Base-by-base conservation (phyloP, 2,888 invertebrate species). In the Pterostichus madidus region DNA sequence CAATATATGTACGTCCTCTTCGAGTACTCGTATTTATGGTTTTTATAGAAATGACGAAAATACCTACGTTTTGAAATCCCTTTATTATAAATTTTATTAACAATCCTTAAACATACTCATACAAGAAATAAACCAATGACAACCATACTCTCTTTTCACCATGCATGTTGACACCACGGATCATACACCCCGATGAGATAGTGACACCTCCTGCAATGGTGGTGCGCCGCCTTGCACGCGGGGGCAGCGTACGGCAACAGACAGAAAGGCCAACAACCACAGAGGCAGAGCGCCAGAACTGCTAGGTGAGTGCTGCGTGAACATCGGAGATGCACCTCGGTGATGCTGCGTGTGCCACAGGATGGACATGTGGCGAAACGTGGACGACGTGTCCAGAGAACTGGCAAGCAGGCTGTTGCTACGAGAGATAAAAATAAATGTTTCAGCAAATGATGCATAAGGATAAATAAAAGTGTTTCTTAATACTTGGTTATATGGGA, bases 231-330 rank as follows among this genome's bases (percentile, higher is more conserved):
- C 84, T 89, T 88, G 84, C 89, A 90, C 11, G 88, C 87, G 77
- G 88, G 88, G 86, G 89, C 85, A 77, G 89, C 89, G 84, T 89
- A 89, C 0, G 90, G 90, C 64, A 90, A 83, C 8, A 90, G 83
- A 83, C 89, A 89, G 84, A 89, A 90, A 0, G 90, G 90, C 90
- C 90, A 90, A 85, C 90, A 90, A 7, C 89, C 87, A 83, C 88
- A 89, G 5, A 90, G 73, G 84, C 89, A 90, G 76, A 90, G 80
- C n/a, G 87, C 86, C n/a, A 89, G 49, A 0, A 89, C 89, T 3
- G 88, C 86, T 77, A 89, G 85, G 84, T 90, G 89, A 2, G 64
- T 68, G 13, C 46, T 17, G n/a, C 32, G 44, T 0, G 52, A 39
- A n/a, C 13, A 10, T 4, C 15, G 15, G 8, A 44, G 15, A 32